phyloP scores from a whole-genome alignment of 1,140 invertebrate genomes.

The Polyergus mexicanus region DNA sequence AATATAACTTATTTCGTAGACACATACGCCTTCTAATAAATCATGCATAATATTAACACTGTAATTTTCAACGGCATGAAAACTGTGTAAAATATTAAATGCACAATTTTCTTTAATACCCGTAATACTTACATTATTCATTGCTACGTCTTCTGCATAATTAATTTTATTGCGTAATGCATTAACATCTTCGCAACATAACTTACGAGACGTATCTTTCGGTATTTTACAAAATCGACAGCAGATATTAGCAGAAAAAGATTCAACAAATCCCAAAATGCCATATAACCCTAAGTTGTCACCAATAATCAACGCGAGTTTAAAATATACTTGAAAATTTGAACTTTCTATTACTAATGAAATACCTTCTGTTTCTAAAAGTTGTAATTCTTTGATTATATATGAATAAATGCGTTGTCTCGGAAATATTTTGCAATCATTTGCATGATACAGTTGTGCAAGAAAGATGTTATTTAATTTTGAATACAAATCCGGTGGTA shows the following conservation, averaged over 20 bases:
- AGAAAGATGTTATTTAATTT: too few relatives aligned
- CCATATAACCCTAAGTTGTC: slow-evolving; percentile 3
- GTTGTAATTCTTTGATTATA: neutral
- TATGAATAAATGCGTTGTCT: too few relatives aligned
- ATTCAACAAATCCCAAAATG: slow-evolving; percentile 4
- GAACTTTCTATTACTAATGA: neutral
- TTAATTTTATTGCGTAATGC: slow-evolving; percentile 13
- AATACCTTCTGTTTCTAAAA: slow-evolving; percentile 3
- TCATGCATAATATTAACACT: slow-evolving; percentile 2
- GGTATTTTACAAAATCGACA: slow-evolving; percentile 21
- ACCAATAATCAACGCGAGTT: slow-evolving; percentile 14
- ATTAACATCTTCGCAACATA: slow-evolving; percentile 9
- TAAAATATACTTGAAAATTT: slow-evolving; percentile 15
- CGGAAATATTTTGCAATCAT: too few relatives aligned
- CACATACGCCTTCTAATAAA: slow-evolving; percentile 15
- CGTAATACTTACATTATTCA: neutral
- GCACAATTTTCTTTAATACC: slow-evolving; percentile 4
- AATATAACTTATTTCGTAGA: slow-evolving; percentile 1
- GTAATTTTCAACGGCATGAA: slow-evolving; percentile 26
- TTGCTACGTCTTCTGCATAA: slow-evolving; percentile 15
- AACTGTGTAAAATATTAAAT: slow-evolving; percentile 1
- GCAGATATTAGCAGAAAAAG: neutral
- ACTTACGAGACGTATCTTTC: neutral
- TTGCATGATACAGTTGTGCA: too few relatives aligned
- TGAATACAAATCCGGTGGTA: too few relatives aligned